A percentile compares a stretch with the other conserved stretches of the same genome.
Conservation (phyloP, 2,888 invertebrate genomes). For the Matsumyia berberina region DNA sequence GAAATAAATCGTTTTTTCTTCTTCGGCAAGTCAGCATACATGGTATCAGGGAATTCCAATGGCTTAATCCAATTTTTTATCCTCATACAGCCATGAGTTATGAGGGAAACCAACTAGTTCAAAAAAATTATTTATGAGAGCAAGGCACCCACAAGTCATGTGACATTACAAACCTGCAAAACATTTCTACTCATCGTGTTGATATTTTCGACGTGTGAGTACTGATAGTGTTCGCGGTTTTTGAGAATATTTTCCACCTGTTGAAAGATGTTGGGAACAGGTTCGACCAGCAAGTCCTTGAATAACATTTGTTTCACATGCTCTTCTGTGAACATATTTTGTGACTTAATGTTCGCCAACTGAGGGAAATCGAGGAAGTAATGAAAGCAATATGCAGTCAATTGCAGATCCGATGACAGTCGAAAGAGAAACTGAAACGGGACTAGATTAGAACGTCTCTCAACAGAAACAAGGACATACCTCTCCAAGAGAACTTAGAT, state of each 20-base stretch:
- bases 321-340: conserved; percentile 83
- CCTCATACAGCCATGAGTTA: conserved; percentile 81
- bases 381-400: conserved; percentile 89
- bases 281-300: conserved; percentile 84
- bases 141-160: background rate
- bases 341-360: conserved; percentile 81
- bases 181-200: conserved; percentile 90
- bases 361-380: conserved; percentile 95
- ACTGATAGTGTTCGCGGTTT: conserved; percentile 86
- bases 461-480: conserved; percentile 73
- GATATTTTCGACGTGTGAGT: conserved; percentile 90
- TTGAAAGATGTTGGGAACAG: conserved; percentile 88
- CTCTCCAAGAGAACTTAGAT: conserved; percentile 88
- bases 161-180: conserved; percentile 87
- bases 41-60: conserved; percentile 80
- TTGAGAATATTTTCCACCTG: conserved; percentile 89
- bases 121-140: background rate
- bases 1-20: conserved; percentile 81
- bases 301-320: conserved; percentile 86
- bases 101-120: conserved; percentile 80
- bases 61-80: conserved; percentile 82
- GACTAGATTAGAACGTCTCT: background rate
- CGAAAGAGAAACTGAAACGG: conserved; percentile 89
- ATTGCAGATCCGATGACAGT: conserved; percentile 90
- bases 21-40: conserved; percentile 79